Base-by-base conservation (phyloP, 1,140 invertebrate species). In the Delia radicum region DNA sequence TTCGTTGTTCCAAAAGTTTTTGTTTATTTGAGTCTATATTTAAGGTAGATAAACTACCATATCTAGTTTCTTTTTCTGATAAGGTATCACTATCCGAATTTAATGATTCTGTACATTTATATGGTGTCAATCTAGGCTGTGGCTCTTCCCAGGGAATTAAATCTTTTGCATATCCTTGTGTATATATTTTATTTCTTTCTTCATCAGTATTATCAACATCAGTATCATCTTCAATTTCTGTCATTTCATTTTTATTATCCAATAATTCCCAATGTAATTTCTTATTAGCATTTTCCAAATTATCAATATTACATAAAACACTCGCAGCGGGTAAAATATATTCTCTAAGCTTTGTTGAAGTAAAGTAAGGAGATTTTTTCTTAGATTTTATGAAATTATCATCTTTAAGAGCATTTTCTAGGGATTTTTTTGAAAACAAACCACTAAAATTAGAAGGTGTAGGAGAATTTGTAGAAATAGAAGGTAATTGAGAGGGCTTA, bases 391-490 rank as follows among this genome's bases (percentile, higher is more conserved):
- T 18, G n/a, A 24, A 55, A 2, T 55, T 18, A 8, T 55, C 48
- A 6, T 33, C 31, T 24, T n/a, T 21, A 10, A 4, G 0, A 28
- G 3, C 10, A 6, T 13, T 28, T 5, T 2, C 2, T 6, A 7
- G 31, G 3, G 27, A 31, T 21, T 69, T 55, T 10, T 33, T 69
- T 2, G 65, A 37, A 33, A 69, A 69, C 10, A 69, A 21, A 0
- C 65, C 65, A 69, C 65, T 69, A 37, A 69, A 69, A 33, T 69
- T 69, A 12, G 65, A 69, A 2, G 65, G 65, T n/a, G 65, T 69
- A 4, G 65, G 65, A 24, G 29, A 69, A 0, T 4, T 37, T 0
- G 65, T 69, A 12, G 65, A 69, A 33, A 69, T 69, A 10, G 65
- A 69, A 7, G 65, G 65, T 15, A 69, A 24, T 3, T 12, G 8